Conservation (phyloP, 2,888 invertebrate species). For the Napeogenes inachia region DNA sequence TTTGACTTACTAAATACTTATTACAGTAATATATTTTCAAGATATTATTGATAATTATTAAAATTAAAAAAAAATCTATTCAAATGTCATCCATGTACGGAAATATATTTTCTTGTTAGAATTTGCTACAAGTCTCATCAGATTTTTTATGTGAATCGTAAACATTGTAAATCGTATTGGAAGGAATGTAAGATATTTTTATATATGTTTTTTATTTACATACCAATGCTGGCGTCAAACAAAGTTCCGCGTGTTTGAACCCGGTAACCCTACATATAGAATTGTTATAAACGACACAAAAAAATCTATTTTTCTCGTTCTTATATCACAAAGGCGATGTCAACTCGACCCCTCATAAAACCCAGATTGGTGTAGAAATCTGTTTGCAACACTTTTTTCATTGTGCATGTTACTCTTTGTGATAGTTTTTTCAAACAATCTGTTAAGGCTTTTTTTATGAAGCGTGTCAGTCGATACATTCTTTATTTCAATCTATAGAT, state of each 20-base stretch:
- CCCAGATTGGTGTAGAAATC: constrained; percentile 33
- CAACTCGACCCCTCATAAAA: constrained; percentile 40
- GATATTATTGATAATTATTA: no score
- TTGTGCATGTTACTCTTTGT: constrained; percentile 34
- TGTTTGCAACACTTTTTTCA: constrained; percentile 33
- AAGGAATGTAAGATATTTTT: constrained; percentile 27
- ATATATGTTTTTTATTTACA: constrained; percentile 29
- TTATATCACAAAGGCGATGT: constrained; percentile 31
- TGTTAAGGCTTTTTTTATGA: constrained; percentile 2
- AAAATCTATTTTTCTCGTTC: constrained; percentile 24
- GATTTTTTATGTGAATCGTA: constrained; percentile 11
- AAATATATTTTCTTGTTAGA: no score
- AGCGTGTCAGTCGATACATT: not conserved
- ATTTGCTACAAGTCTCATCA: no score
- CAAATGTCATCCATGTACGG: no score
- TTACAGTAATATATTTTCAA: no score
- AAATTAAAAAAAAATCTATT: no score
- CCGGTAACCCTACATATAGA: constrained; percentile 19
- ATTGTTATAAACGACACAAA: constrained; percentile 21
- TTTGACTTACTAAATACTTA: not conserved
- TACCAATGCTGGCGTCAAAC: constrained; percentile 31
- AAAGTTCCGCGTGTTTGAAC: constrained; percentile 28
- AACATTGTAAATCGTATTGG: constrained; percentile 14
- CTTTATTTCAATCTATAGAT: not conserved
- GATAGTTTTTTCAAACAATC: constrained; percentile 1